Percentiles rank a stretch among this genome's conserved stretches.
Evolutionary conservation across 2,888 invertebrate species (phyloP).

Genomic region (Serripes groenlandicus): DNA sequence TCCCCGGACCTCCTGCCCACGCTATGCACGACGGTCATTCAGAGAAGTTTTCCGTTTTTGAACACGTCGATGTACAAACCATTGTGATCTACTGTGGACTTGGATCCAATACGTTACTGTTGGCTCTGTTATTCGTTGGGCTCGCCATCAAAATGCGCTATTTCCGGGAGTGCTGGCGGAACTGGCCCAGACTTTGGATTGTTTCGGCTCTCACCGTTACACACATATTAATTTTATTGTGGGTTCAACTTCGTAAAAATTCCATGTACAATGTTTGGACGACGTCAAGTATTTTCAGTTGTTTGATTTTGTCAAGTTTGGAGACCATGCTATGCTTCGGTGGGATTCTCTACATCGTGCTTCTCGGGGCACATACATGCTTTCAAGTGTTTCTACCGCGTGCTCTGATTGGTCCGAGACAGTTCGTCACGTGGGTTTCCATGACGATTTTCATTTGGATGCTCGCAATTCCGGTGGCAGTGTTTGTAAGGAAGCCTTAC

Average conservation of each 20-base stretch:
- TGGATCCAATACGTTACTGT: not conserved
- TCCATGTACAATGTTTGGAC: slow-evolving; percentile 1
- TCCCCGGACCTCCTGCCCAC: not conserved
- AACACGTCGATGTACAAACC: not conserved
- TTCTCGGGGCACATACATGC: slow-evolving; percentile 11
- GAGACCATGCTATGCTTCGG: slow-evolving; percentile 9
- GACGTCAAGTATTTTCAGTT: not conserved
- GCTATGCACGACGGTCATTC: not conserved
- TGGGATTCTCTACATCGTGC: slow-evolving; percentile 6
- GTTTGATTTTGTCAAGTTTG: slow-evolving; percentile 19
- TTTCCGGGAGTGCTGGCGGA: slow-evolving; percentile 21
- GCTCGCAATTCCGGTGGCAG: slow-evolving; percentile 15
- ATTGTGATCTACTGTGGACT: slow-evolving; percentile 12
- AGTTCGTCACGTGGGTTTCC: slow-evolving; percentile 25
- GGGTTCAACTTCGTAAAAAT: slow-evolving; percentile 12
- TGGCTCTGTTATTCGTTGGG: slow-evolving; percentile 6
- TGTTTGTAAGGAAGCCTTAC: slow-evolving; percentile 10
- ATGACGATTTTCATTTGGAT: slow-evolving; percentile 21
- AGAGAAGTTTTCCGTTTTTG: not conserved
- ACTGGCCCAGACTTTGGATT: slow-evolving; percentile 18
- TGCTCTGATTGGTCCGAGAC: slow-evolving; percentile 1
- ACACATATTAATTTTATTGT: slow-evolving; percentile 6
- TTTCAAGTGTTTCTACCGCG: slow-evolving; percentile 18
- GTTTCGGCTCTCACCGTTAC: not conserved
- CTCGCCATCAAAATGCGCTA: slow-evolving; percentile 13